Evolutionary conservation across 2,113 vertebrate genomes (phyloP), one percentile per base, ranked within the genome.

Genomic region (Terrapene triunguis): DNA sequence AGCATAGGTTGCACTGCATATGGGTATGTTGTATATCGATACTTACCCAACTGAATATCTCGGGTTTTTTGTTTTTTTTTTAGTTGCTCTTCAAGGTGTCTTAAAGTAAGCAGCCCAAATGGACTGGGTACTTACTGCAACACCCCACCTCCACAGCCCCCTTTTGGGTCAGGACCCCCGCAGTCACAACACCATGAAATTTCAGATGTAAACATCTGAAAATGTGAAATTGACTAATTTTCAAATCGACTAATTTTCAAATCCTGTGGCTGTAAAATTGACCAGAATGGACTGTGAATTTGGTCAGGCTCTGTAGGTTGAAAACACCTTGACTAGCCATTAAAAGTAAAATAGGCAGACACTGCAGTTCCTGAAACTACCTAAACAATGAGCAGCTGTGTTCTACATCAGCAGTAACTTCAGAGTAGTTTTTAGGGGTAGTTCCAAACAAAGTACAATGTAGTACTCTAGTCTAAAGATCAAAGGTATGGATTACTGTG

Each of bases 301-400:
- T 54, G 53, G 21, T 54, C 8, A 8, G 53, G 21, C 82, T 88
- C n/a, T 12, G 19, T 90, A 50, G 8, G 16, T 82, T 59, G 1
- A 82, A 59, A 10, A 80, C 27, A 32, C 57, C 57, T 59, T 59
- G 57, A 72, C 13, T 6, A 53, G 74, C 32, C 14, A 16, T 86
- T 47, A 8, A 7, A 96, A 90, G n/a, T 6, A 51, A 0, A 9
- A 85, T 53, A 80, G 65, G 42, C 82, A 47, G 93, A 32, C 55
- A 8, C 32, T 78, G 0, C 5, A n/a, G 0, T 85, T 92, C 38
- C 54, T 42, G 19, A 10, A 82, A 35, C 3, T 57, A 5, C 0
- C 0, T 35, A 44, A 44, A 22, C 76, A 10, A 25, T 6, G 35
- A 72, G 32, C 50, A 59, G 17, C 55, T 89, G 16, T 14, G 50